Conservation (phyloP, 2,113 vertebrate species). For the Calidris pygmaea region DNA sequence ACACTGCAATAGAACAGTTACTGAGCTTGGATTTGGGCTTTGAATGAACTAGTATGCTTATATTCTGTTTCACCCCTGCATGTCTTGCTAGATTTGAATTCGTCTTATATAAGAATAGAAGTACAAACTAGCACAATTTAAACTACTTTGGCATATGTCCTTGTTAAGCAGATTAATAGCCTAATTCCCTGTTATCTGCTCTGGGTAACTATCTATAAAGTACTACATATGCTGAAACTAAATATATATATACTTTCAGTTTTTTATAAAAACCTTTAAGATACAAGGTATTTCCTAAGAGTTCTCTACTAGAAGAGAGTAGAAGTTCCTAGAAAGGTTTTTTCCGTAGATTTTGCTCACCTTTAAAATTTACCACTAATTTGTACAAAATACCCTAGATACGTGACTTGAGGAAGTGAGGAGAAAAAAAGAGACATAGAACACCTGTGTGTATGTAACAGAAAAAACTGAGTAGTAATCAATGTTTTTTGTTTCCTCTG, state of each 20-base stretch:
- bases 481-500: not conserved
- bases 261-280: not conserved
- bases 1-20: not conserved
- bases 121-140: slow-evolving; percentile 43
- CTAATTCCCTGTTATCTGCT: slow-evolving; percentile 50
- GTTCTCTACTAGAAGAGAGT: not conserved
- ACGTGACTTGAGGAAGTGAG: not conserved
- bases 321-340: not conserved
- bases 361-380: not conserved
- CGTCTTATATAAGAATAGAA: slow-evolving; percentile 12
- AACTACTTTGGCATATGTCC: slow-evolving; percentile 34
- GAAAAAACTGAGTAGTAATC: not conserved
- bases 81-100: slow-evolving; percentile 7
- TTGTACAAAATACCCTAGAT: not conserved
- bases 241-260: accelerated
- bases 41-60: not conserved
- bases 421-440: not conserved
- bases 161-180: slow-evolving; percentile 43
- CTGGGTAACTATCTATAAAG: not conserved
- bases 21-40: not conserved
- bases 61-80: not conserved
- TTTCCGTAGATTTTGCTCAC: not conserved
- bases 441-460: not conserved
- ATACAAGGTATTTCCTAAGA: not conserved
- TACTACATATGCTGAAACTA: not conserved